Conservation (phyloP, 2,113 vertebrate genomes). For the Lophochroa leadbeateri region DNA sequence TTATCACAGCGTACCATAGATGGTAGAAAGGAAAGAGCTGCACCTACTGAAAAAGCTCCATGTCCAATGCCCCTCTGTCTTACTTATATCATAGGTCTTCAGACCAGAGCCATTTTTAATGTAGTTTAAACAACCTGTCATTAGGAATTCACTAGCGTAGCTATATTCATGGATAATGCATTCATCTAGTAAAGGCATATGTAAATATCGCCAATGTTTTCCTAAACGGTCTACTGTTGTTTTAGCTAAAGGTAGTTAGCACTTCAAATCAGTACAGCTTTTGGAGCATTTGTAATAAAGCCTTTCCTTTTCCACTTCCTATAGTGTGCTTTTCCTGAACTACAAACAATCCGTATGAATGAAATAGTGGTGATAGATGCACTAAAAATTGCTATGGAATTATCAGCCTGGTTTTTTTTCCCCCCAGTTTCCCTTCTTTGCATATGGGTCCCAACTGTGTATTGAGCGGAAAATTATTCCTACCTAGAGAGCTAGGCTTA, state of each 20-base stretch:
- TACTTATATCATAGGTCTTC: not conserved
- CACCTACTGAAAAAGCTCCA: not conserved
- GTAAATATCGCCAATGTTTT: not conserved
- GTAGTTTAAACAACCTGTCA: not conserved
- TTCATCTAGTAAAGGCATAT: not conserved
- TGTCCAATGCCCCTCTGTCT: not conserved
- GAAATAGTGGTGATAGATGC: not conserved
- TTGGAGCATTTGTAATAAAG: not conserved
- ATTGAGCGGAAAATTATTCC: conserved; percentile 3
- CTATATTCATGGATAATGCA: not conserved
- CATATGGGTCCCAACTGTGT: not conserved
- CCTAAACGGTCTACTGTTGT: not conserved
- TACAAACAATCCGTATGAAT: not conserved
- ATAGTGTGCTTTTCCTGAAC: not conserved
- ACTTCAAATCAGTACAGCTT: not conserved
- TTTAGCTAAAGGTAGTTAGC: not conserved
- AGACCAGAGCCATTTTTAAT: not conserved
- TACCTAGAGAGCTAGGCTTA: not conserved
- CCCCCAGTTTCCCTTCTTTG: not conserved
- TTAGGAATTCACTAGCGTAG: not conserved
- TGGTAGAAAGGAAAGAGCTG: not conserved
- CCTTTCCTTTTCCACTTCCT: not conserved
- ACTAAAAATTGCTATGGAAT: not conserved
- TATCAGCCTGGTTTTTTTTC: not conserved
- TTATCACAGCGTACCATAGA: not conserved